phyloP scores from a whole-genome alignment of 2,888 invertebrate genomes.

The Agonum fuliginosum region DNA sequence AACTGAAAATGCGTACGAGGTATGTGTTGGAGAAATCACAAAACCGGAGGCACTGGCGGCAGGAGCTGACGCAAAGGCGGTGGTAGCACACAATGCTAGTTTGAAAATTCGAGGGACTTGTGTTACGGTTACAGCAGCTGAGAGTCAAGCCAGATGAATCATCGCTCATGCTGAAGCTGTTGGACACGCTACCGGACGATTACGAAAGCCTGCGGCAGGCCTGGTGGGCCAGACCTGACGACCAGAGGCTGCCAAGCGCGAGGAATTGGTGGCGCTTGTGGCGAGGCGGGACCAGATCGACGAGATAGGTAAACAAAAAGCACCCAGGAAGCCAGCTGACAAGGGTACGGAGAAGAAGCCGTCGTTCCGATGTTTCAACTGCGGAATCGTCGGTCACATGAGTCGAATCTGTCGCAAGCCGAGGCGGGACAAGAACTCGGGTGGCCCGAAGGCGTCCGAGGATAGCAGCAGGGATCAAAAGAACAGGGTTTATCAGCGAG shows the following conservation, averaged over 20 bases:
- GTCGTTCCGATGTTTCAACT: slow-evolving; percentile 22
- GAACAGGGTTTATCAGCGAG: slow-evolving; percentile 15
- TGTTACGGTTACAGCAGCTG: slow-evolving; percentile 49
- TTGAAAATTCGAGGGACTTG: slow-evolving; percentile 38
- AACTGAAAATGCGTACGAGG: slow-evolving; percentile 34
- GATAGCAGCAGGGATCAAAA: slow-evolving; percentile 5
- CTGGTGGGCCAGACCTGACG: slow-evolving; percentile 49
- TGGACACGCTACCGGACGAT: slow-evolving; percentile 28
- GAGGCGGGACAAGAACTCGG: not conserved
- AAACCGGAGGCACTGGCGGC: slow-evolving; percentile 7
- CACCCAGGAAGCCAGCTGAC: no score
- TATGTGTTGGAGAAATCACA: slow-evolving; percentile 33
- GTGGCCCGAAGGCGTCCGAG: not conserved
- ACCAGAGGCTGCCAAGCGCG: not conserved
- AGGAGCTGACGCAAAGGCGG: not conserved
- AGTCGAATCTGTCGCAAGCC: slow-evolving; percentile 28
- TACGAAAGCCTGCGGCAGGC: slow-evolving; percentile 48
- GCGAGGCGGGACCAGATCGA: not conserved
- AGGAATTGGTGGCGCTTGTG: slow-evolving; percentile 7
- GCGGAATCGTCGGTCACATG: slow-evolving; percentile 39
- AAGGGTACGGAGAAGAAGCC: no score
- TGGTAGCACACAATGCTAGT: slow-evolving; percentile 21
- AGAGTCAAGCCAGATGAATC: slow-evolving; percentile 53
- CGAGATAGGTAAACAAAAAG: not conserved
- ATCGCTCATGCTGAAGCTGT: slow-evolving; percentile 37